Conservation (phyloP, 1,140 invertebrate species). For the Coptotermes formosanus region DNA sequence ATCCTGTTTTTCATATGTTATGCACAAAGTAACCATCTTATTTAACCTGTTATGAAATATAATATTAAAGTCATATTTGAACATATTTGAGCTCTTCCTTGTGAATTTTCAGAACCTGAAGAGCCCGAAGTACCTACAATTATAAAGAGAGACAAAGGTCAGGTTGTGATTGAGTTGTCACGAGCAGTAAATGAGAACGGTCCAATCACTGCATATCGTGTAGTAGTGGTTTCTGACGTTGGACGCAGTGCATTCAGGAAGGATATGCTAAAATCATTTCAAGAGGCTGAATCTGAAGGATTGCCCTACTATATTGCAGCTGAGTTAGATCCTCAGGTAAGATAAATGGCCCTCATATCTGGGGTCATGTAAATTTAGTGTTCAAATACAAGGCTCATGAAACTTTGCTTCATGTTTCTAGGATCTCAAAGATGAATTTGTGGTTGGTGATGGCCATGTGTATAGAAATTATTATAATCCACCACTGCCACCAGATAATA, state of each 20-base stretch:
- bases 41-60: too few relatives aligned
- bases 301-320: slow-evolving; percentile 78
- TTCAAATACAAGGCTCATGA: neutral
- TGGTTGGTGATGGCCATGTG: slow-evolving; percentile 70
- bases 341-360: slow-evolving; percentile 23
- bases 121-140: slow-evolving; percentile 63
- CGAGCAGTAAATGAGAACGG: slow-evolving; percentile 69
- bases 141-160: slow-evolving; percentile 54
- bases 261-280: slow-evolving; percentile 57
- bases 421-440: slow-evolving; percentile 57
- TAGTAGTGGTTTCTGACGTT: slow-evolving; percentile 68
- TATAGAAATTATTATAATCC: slow-evolving; percentile 80
- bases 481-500: slow-evolving; percentile 60
- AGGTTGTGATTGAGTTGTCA: slow-evolving; percentile 60
- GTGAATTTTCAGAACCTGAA: slow-evolving; percentile 53
- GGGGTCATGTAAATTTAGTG: slow-evolving; percentile 22
- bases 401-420: slow-evolving; percentile 29
- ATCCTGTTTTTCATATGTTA: too few relatives aligned
- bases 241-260: slow-evolving; percentile 58
- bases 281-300: slow-evolving; percentile 57
- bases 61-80: too few relatives aligned
- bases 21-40: too few relatives aligned
- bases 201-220: slow-evolving; percentile 66
- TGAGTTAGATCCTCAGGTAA: slow-evolving; percentile 60
- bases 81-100: neutral